Base-by-base conservation (phyloP, 2,113 vertebrate species). In the Seriola rivoliana region DNA sequence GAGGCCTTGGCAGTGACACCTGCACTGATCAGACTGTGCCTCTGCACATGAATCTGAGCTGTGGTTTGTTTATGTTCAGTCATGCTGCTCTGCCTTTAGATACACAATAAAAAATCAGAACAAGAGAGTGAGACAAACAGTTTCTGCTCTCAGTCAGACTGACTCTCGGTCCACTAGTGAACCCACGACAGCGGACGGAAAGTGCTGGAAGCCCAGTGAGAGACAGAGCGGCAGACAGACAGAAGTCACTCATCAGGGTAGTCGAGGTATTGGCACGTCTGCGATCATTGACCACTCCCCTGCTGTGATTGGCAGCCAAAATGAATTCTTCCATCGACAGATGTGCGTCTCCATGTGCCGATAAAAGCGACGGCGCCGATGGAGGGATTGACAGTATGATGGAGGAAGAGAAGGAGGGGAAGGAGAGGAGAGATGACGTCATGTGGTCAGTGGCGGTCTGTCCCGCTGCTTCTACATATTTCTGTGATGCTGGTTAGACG, bases 261-360 rank as follows among this genome's bases (percentile, higher is more conserved):
- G 89, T 88, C 78, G 42, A 91, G 81, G 75, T 93, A 94, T 94
- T 90, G 91, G 92, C 94, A 94, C 84, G n/a, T 91, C 85, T 80
- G 82, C 50, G 7, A 72, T 83, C 88, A 91, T 70, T 93, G 91
- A 92, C 91, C 90, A 89, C 91, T 90, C 90, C 92, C 80, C 62
- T 67, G 78, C 44, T 78, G 88, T 93, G 94, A 94, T 85, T 92
- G 92, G 91, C 94, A 92, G 89, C 80, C 87, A 93, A 94, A 94
- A 92, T 94, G 89, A 93, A 93, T 93, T 93, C 92, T 76, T 88
- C 66, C 91, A 94, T 94, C 76, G 91, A 94, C 91, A 92, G 90
- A 91, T 81, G 87, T 85, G 77, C 55, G 71, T 90, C 90, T 82
- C 86, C 54, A 38, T 76, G 85, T 87, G 92, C 91, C 92, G 64